Evolutionary conservation across 2,797 vertebrate species (phyloP).

Genomic region (Poeciliopsis infans): DNA sequence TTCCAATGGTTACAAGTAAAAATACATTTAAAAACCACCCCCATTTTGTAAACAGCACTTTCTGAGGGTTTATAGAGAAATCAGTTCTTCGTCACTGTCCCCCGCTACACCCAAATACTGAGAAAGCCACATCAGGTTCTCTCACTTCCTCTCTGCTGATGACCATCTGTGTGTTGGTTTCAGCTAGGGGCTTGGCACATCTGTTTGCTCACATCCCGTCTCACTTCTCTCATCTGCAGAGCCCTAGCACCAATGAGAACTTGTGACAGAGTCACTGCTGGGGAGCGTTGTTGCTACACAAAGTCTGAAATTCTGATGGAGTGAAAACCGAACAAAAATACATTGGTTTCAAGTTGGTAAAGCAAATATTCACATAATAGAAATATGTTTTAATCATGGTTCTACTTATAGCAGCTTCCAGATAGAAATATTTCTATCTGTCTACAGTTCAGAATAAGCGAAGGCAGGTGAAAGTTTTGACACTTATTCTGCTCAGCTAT

Average conservation of each 20-base stretch:
- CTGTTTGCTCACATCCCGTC: conserved; percentile 83
- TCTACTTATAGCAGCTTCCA: neutral
- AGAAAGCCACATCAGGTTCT: conserved; percentile 66
- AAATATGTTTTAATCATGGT: neutral
- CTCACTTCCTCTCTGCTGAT: conserved; percentile 82
- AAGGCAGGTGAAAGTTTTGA: neutral
- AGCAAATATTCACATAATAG: neutral
- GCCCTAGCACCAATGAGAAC: conserved; percentile 38
- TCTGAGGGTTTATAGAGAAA: conserved; percentile 45
- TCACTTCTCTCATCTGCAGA: conserved; percentile 77
- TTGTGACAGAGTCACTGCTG: conserved; percentile 29
- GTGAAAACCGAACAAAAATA: neutral
- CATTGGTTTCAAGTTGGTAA: neutral
- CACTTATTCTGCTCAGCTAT: neutral
- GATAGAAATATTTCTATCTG: neutral
- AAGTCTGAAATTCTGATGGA: neutral
- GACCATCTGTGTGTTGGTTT: conserved; percentile 82
- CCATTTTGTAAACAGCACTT: conserved; percentile 20
- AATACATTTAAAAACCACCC: conserved; percentile 29
- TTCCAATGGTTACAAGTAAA: conserved; percentile 21
- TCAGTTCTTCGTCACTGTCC: conserved; percentile 30
- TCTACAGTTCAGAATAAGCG: neutral
- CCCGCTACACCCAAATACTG: conserved; percentile 54
- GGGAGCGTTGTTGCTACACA: conserved; percentile 34
- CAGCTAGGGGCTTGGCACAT: conserved; percentile 72